Evolutionary conservation across 2,888 invertebrate genomes (phyloP).

Genomic region (Julus scandinavius): DNA sequence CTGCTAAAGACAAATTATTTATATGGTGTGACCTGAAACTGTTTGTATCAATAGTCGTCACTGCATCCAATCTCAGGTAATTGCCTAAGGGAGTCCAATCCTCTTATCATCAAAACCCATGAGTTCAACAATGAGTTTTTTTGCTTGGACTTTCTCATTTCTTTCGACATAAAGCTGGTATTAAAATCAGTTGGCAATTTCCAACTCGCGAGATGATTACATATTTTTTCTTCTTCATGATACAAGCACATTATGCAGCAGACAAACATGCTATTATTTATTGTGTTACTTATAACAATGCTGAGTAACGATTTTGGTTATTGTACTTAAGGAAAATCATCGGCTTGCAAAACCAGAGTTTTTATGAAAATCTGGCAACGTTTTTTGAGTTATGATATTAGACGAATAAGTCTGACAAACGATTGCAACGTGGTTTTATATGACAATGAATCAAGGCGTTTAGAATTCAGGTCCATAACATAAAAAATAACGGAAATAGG

Average conservation of each 20-base stretch:
- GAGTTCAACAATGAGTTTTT: neutral
- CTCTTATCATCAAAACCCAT: neutral
- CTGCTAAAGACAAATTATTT: neutral
- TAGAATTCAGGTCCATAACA: too few species aligned
- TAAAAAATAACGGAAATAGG: too few species aligned
- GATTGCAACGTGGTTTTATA: too few species aligned
- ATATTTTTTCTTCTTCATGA: neutral
- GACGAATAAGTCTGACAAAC: too few species aligned
- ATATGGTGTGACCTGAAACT: neutral
- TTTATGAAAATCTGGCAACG: too few species aligned
- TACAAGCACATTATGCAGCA: neutral
- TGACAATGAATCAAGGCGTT: too few species aligned
- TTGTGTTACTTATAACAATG: too few species aligned
- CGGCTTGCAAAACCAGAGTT: too few species aligned
- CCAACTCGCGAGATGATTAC: neutral
- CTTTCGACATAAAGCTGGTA: neutral
- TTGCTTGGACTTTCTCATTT: neutral
- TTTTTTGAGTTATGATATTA: too few species aligned
- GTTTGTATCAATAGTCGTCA: constrained; percentile 2
- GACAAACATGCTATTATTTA: too few species aligned
- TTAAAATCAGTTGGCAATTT: neutral
- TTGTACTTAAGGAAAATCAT: too few species aligned
- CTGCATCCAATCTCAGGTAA: neutral
- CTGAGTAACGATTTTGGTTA: too few species aligned
- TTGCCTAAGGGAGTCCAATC: neutral